Evolutionary conservation across 1,140 invertebrate genomes (phyloP).

Genomic region (Euschistus heros): DNA sequence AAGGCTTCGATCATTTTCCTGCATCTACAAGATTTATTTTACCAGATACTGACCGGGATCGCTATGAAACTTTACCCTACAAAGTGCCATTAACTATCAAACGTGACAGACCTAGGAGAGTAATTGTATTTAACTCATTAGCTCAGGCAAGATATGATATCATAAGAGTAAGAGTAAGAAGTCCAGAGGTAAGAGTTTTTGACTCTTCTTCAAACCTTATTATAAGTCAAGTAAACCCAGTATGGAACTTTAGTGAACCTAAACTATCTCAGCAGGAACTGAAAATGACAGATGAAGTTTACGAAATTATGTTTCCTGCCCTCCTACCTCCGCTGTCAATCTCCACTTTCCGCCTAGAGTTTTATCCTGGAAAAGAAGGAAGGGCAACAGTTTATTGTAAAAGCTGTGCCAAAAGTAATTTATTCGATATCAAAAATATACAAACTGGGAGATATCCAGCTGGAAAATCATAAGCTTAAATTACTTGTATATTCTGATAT

Average conservation of each 20-base stretch:
- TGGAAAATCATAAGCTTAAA: conserved; percentile 69
- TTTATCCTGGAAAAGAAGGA: conserved; percentile 27
- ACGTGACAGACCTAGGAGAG: conserved; percentile 41
- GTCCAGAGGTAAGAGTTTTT: conserved; percentile 59
- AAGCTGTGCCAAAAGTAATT: conserved; percentile 43
- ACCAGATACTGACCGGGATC: conserved; percentile 70
- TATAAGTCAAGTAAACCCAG: conserved; percentile 66
- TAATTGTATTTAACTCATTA: conserved; percentile 73
- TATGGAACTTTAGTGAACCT: conserved; percentile 46
- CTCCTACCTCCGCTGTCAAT: conserved; percentile 62
- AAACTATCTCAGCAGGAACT: conserved; percentile 29
- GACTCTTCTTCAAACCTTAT: conserved; percentile 49
- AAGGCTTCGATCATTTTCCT: conserved; percentile 18
- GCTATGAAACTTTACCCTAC: conserved; percentile 63
- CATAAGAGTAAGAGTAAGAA: conserved; percentile 57
- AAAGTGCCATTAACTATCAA: conserved; percentile 49
- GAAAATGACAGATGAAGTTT: conserved; percentile 52
- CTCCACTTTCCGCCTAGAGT: conserved; percentile 54
- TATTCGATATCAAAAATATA: conserved; percentile 56
- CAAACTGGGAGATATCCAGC: conserved; percentile 73
- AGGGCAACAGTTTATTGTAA: conserved; percentile 60
- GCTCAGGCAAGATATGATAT: conserved; percentile 63
- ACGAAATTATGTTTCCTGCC: conserved; percentile 67
- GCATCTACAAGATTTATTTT: conserved; percentile 40
- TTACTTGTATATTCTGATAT: conserved; percentile 88